Evolutionary conservation across 2,888 invertebrate species (phyloP), one percentile per base, ranked within the genome.

Genomic region (Cryptophagus acutangulus): DNA sequence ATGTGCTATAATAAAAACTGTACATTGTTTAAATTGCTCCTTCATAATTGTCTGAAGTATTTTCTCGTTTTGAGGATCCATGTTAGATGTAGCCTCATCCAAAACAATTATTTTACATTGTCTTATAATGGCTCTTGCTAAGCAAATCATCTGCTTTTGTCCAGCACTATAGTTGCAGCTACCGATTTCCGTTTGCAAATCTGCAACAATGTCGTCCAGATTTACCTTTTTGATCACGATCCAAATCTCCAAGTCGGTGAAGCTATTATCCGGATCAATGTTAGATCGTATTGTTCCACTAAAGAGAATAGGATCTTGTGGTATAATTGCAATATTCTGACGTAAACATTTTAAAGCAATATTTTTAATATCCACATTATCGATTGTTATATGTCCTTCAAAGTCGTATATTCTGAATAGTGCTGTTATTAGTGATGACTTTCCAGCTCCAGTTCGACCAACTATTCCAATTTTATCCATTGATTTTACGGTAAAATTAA

Each of bases 391-490:
- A 14, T 76, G 71, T 0, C 95, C 95, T 31, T 82, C 80, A 35
- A 83, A 74, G 45, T 82, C 83, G 5, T 87, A 83, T 44, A 96
- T 42, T 38, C 81, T 70, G 68, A 91, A 92, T 15, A 93, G 69
- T 1, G 86, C 83, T 0, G 84, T 74, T 54, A 87, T 82, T 34
- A 87, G 67, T 0, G 86, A 85, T 0, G 84, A 83, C 64, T 87
- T 87, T n/a, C 88, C 89, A 1, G 89, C 88, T 1, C 90, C 90
- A 0, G 89, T 90, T 55, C 89, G 71, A 0, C 89, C 89, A 3
- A 87, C 84, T 3, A 89, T 81, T 4, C 87, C 88, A 16, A 87
- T 75, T 72, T 84, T 84, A 71, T 79, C 78, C 38, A 79, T 78
- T 10, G 81, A 73, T 55, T 82, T 74, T 36, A 88, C 79, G 0